These are phyloP conservation scores for Chelidonichthys spinosus DNA, from an alignment of 2,797 vertebrate species.

Conservation along the genomic window DNA sequence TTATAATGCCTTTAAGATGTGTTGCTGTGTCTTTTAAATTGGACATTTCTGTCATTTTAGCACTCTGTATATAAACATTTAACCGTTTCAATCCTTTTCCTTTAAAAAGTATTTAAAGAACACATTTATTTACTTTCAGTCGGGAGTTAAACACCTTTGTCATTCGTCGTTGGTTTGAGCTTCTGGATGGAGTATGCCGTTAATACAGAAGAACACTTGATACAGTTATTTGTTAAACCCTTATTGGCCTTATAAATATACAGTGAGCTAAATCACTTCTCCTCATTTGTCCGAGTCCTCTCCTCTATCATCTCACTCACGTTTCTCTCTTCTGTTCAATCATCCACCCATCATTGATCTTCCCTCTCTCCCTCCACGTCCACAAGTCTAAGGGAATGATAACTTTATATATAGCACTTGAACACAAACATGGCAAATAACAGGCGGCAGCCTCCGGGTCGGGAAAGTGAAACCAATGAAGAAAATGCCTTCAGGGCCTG, in stretches of 20 bases:
- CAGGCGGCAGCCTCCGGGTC: no score
- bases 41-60: not conserved
- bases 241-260: conserved; percentile 24
- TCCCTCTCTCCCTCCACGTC: no score
- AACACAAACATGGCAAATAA: no score
- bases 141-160: not conserved
- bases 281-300: no score
- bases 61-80: not conserved
- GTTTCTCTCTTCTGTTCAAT: no score
- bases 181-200: conserved; percentile 35
- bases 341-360: no score
- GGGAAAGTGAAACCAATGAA: no score
- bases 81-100: not conserved
- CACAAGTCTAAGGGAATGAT: no score
- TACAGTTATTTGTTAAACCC: conserved; percentile 45
- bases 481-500: no score
- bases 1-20: conserved; percentile 2
- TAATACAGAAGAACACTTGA: conserved; percentile 42
- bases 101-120: not conserved
- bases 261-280: no score
- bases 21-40: not conserved
- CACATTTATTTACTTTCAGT: not conserved
- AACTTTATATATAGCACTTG: no score
- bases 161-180: conserved; percentile 29
- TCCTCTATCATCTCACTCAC: no score